Conservation (phyloP, 2,113 vertebrate genomes). For the Beaufortia kweichowensis region DNA sequence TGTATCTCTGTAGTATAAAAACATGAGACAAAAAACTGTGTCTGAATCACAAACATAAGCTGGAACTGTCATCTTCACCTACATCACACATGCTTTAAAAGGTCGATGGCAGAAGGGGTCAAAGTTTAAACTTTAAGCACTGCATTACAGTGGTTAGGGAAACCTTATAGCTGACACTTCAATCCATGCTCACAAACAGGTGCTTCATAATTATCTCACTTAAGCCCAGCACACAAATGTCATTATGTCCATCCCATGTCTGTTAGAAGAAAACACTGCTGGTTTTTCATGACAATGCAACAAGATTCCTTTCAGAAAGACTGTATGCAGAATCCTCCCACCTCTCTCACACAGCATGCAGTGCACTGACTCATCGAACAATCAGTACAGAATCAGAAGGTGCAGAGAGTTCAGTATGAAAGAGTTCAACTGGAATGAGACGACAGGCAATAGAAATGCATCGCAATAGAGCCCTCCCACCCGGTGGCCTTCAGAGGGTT, state of each 20-base stretch:
- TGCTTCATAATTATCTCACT: constrained; percentile 14
- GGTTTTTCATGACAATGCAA: constrained; percentile 24
- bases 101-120: neutral
- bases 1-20: no score
- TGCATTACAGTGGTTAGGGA: neutral
- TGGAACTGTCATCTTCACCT: no score
- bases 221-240: neutral
- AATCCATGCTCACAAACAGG: neutral
- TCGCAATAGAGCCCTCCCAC: constrained; percentile 34
- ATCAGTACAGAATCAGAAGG: constrained; percentile 35
- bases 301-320: constrained; percentile 30
- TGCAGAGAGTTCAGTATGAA: constrained; percentile 23
- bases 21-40: no score
- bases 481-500: constrained; percentile 46
- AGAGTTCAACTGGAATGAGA: constrained; percentile 27
- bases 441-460: constrained; percentile 30
- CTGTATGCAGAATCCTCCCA: constrained; percentile 32
- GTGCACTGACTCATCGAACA: constrained; percentile 33
- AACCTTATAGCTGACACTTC: neutral
- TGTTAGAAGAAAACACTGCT: constrained; percentile 12
- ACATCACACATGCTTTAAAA: no score
- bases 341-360: constrained; percentile 36
- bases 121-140: neutral
- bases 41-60: no score
- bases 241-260: neutral